phyloP scores from a whole-genome alignment of 2,888 invertebrate genomes.

The Dryadula phaetusa region DNA sequence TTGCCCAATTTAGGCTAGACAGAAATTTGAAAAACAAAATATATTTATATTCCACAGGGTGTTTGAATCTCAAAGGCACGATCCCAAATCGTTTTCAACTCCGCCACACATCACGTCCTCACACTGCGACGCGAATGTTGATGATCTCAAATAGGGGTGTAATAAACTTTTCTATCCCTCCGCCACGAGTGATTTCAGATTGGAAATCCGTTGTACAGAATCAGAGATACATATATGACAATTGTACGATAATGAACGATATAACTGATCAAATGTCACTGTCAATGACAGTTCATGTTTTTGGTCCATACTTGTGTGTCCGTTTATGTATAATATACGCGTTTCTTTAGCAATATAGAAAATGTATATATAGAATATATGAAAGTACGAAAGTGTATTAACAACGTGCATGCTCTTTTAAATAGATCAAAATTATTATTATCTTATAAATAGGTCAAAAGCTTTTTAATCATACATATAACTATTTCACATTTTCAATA shows the following conservation, averaged over 20 bases:
- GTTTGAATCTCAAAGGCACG: conserved; percentile 39
- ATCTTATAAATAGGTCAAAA: too few species aligned
- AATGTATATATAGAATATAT: too few species aligned
- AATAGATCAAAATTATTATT: too few species aligned
- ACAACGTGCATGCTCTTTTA: too few species aligned
- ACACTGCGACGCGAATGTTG: conserved; percentile 32
- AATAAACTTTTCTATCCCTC: conserved; percentile 20
- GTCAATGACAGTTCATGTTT: background rate
- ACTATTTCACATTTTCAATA: too few species aligned
- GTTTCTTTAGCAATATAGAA: too few species aligned
- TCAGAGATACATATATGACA: too few species aligned
- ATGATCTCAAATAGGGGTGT: conserved; percentile 23
- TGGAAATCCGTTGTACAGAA: background rate
- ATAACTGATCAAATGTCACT: background rate
- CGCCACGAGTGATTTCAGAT: conserved; percentile 10
- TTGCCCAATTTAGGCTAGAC: background rate
- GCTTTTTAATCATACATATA: too few species aligned
- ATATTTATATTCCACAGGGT: conserved; percentile 19
- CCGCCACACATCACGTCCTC: conserved; percentile 32
- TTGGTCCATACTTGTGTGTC: background rate
- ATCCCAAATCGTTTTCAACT: conserved; percentile 37
- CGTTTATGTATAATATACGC: background rate
- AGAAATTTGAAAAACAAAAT: conserved; percentile 2
- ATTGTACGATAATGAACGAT: background rate
- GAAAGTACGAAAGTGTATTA: too few species aligned